Percentiles rank a stretch among this genome's conserved stretches.
Evolutionary conservation across 2,888 invertebrate species (phyloP).

Genomic region (Lottia gigantea): DNA sequence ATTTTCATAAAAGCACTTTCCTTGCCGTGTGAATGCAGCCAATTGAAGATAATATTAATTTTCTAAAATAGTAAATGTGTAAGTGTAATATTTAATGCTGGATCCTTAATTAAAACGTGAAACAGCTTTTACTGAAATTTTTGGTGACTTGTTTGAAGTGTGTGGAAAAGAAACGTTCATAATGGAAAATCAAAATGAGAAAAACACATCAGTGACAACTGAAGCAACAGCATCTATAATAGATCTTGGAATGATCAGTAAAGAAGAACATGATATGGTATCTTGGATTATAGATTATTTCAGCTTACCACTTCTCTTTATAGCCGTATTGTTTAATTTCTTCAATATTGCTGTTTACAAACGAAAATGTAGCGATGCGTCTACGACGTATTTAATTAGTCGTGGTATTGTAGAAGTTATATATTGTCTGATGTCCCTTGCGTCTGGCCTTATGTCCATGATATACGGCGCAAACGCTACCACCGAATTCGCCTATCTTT

Average conservation of each 20-base stretch:
- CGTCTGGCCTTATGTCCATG: neutral
- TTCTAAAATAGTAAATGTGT: too few relatives aligned
- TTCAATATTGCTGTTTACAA: neutral
- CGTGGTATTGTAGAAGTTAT: neutral
- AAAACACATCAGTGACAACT: too few relatives aligned
- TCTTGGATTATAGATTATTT: neutral
- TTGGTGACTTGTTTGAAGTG: too few relatives aligned
- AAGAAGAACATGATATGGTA: neutral
- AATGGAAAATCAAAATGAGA: too few relatives aligned
- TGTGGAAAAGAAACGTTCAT: too few relatives aligned
- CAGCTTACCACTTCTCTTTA: neutral
- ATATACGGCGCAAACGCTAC: neutral
- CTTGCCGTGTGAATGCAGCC: too few relatives aligned
- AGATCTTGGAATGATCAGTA: neutral
- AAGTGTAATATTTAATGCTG: too few relatives aligned
- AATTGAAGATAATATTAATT: too few relatives aligned
- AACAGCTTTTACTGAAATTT: too few relatives aligned
- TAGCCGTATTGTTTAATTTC: neutral
- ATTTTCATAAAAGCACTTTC: too few relatives aligned
- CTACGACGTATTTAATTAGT: neutral
- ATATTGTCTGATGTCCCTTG: neutral
- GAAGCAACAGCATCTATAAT: too few relatives aligned
- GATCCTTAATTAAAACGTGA: too few relatives aligned
- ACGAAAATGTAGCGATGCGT: neutral
- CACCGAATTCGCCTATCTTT: neutral